Base-by-base conservation (phyloP, 2,797 vertebrate genomes). In the Chanos chanos region DNA sequence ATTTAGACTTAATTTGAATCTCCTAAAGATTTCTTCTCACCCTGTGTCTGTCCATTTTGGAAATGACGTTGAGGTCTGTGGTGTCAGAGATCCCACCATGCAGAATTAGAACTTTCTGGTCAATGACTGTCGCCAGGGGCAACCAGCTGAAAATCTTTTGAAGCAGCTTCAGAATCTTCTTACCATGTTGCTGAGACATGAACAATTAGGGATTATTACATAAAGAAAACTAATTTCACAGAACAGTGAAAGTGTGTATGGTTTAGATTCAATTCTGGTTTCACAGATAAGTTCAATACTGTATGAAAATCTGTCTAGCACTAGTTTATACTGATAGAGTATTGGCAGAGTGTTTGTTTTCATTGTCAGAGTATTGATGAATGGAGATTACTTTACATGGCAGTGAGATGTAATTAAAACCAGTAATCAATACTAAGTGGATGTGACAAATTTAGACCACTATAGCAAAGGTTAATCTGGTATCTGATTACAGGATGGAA, bases 71-170 rank as follows among this genome's bases (percentile, higher is more conserved):
- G 22, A 99, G 85, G 76, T 97, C 92, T 0, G 93, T 98, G 13
- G 56, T 85, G 65, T 93, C 85, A 7, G 96, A 98, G 72, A 98
- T 87, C 7, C 96, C 96, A 2, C 96, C 96, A 0, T 98, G 96
- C 43, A 93, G 85, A 66, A 99, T 61, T 34, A 99, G 82, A 61
- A 98, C 92, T 73, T 95, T 96, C 59, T 89, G 81, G 49, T 96
- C 92, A 4, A 99, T 88, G 51, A 98, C 52, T 0, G 95, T 94
- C 43, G 93, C 96, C 76, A 99, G 70, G 0, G 94, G 95, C 47
- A 99, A 82, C 91, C 91, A 93, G 79, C 93, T 91, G 74, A 99
- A 99, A 40, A 98, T 92, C 75, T 91, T 94, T 72, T 93, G 91
- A 12, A 97, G 78, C 61, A 89, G 86, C 74, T 89, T 91, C 9